Conservation (phyloP, 2,888 invertebrate genomes). For the Tachina lurida region DNA sequence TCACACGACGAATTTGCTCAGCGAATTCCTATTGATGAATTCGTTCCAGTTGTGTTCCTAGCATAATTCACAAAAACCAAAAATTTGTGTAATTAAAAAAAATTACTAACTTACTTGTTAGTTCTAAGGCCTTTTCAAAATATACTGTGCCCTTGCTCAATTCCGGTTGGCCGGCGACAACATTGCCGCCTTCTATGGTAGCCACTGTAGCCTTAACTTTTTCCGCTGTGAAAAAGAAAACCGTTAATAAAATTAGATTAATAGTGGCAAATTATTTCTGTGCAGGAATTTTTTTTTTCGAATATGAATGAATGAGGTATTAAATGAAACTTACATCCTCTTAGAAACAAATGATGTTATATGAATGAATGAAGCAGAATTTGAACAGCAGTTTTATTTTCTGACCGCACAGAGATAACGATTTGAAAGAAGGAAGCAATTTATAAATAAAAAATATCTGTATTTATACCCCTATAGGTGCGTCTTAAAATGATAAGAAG, state of each 20-base stretch:
- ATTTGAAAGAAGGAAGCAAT: neutral
- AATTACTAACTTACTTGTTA: slow-evolving; percentile 74
- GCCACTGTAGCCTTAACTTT: slow-evolving; percentile 70
- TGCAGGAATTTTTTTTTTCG: slow-evolving; percentile 2
- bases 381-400: neutral
- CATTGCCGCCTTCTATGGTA: slow-evolving; percentile 74
- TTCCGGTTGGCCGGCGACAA: slow-evolving; percentile 72
- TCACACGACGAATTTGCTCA: no score
- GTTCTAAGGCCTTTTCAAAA: slow-evolving; percentile 74
- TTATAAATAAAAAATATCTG: neutral
- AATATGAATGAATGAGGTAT: slow-evolving; percentile 11
- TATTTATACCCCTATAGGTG: neutral
- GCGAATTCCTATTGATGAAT: no score
- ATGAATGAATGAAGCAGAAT: slow-evolving; percentile 40
- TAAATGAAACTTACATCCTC: neutral
- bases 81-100: neutral
- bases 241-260: neutral
- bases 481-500: neutral
- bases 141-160: slow-evolving; percentile 74
- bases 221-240: slow-evolving; percentile 62
- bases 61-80: no score
- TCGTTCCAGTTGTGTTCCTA: no score
- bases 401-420: slow-evolving; percentile 43
- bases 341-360: slow-evolving; percentile 18
- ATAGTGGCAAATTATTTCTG: neutral